phyloP scores from a whole-genome alignment of 2,888 invertebrate species.

The Crioceris asparagi region DNA sequence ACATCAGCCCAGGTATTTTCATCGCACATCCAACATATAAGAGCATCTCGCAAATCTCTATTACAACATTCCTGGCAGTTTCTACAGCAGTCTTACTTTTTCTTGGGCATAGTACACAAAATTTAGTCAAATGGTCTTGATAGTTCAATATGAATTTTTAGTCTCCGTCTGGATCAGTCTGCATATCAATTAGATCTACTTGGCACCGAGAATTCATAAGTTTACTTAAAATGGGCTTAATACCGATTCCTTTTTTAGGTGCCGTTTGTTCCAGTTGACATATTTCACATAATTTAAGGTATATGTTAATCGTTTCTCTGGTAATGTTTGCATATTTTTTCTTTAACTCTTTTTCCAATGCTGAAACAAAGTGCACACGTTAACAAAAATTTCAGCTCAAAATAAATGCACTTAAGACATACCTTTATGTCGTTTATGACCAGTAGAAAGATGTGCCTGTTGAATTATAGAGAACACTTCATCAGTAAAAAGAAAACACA shows the following conservation, averaged over 20 bases:
- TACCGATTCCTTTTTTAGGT: too few relatives aligned
- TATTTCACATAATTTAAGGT: not conserved
- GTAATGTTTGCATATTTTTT: conserved; percentile 4
- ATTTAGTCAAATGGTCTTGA: conserved; percentile 26
- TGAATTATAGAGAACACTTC: too few relatives aligned
- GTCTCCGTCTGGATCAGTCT: conserved; percentile 24
- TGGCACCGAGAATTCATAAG: too few relatives aligned
- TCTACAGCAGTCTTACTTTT: conserved; percentile 3
- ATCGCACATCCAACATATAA: not conserved
- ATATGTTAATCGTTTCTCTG: conserved; percentile 2
- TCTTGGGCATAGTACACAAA: not conserved
- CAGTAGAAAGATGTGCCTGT: conserved; percentile 2
- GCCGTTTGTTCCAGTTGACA: too few relatives aligned
- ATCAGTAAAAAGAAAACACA: too few relatives aligned
- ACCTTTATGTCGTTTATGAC: not conserved
- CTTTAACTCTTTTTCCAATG: conserved; percentile 4
- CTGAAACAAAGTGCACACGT: conserved; percentile 4
- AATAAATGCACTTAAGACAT: not conserved
- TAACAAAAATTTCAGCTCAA: not conserved
- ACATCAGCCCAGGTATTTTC: not conserved
- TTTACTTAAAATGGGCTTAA: too few relatives aligned
- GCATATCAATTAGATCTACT: too few relatives aligned
- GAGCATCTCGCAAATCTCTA: not conserved
- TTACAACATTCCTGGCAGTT: not conserved
- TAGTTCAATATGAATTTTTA: conserved; percentile 30